Evolutionary conservation across 2,797 vertebrate species (phyloP), one percentile per base, ranked within the genome.

Genomic region (Pseudomugil gertrudae): DNA sequence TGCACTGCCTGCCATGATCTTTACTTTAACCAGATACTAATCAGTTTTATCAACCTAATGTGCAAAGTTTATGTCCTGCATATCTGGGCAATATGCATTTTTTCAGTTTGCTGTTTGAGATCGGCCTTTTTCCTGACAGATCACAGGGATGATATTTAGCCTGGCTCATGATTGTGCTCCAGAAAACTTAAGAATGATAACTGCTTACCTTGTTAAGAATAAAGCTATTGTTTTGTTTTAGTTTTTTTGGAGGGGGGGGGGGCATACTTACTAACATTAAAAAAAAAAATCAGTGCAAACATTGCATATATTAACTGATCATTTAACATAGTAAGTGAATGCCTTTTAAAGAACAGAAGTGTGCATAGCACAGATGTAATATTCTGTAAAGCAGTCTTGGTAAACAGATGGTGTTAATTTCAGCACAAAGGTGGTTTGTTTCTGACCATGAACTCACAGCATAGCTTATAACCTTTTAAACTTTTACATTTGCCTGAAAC

Each of bases 401-500:
- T 52, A 84, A 82, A 79, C 40, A 57, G 35, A 50, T 13, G 14
- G 51, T 61, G 14, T 72, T 71, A 51, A 50, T 68, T 54, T 66
- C 51, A 30, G 68, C 56, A 71, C 59, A 63, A 50, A 62, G 58
- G 63, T 64, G 29, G 47, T 58, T 9, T 54, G 29, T 45, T 63
- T 52, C 57, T 53, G 21, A 54, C 71, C 48, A 23, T 23, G 6
- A 19, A 10, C 14, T 45, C 52, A 45, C 9, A 11, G 36, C 24
- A 11, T 13, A 35, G 48, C 54, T 59, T 59, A 23, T n/a, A n/a
- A 21, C 15, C 29, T 11, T 24, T 32, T 17, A 53, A 26, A 15
- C 15, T 51, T 45, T 55, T 21, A 72, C 29, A 23, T 71, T 30
- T 48, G 0, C 3, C 30, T 7, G 8, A 33, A 52, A 59, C 43